phyloP scores from a whole-genome alignment of 2,113 vertebrate genomes.

The Lasiurus cinereus region DNA sequence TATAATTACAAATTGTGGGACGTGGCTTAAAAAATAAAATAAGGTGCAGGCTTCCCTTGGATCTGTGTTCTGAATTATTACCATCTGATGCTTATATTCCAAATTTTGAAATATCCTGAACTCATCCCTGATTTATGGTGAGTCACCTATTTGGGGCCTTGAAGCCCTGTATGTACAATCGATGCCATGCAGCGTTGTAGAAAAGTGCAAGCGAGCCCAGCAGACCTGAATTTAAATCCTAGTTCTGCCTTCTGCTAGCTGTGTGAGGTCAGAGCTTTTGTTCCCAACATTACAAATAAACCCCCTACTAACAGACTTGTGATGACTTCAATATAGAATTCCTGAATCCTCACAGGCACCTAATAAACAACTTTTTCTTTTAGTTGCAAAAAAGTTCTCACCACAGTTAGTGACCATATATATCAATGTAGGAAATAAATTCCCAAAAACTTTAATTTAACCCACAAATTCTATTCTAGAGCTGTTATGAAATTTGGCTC shows the following conservation, averaged over 20 bases:
- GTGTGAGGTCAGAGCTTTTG: neutral
- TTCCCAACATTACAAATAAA: neutral
- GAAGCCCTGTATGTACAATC: neutral
- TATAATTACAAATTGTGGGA: neutral
- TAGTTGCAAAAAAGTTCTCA: neutral
- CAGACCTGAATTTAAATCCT: neutral
- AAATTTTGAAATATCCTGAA: neutral
- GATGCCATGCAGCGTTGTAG: rapidly evolving
- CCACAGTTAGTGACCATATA: neutral
- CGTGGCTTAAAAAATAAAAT: neutral
- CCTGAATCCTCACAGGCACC: neutral
- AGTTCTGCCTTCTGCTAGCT: neutral
- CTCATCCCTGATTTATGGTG: neutral
- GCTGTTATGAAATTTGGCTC: neutral
- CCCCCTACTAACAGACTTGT: neutral
- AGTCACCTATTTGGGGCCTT: neutral
- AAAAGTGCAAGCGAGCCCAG: neutral
- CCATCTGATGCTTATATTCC: neutral
- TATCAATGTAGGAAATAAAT: neutral
- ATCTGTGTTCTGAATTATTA: neutral
- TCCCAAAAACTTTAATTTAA: neutral
- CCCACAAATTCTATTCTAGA: neutral
- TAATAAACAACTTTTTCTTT: neutral
- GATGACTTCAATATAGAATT: neutral
- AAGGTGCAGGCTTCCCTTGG: neutral